Evolutionary conservation across 2,113 vertebrate genomes (phyloP).

Genomic region (Camarhynchus parvulus): DNA sequence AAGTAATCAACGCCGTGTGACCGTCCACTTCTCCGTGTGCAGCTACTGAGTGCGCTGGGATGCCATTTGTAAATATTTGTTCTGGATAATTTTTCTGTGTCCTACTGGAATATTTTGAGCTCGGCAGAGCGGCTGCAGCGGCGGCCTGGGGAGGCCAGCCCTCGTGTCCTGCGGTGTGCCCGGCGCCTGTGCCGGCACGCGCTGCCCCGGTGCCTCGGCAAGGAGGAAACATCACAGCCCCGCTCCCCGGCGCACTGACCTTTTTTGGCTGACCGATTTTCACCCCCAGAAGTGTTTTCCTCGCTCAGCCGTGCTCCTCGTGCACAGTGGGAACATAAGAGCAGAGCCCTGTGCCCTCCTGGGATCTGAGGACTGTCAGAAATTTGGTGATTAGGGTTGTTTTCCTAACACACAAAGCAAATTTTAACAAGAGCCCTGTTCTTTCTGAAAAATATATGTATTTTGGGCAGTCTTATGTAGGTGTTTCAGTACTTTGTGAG

Average conservation of each 20-base stretch:
- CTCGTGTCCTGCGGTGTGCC: accelerated
- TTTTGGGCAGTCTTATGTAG: neutral
- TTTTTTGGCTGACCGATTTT: neutral
- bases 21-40: accelerated
- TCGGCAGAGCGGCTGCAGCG: neutral
- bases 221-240: accelerated
- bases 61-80: neutral
- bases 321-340: accelerated
- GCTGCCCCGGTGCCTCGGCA: accelerated
- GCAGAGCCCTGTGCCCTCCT: neutral
- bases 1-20: neutral
- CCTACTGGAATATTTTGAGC: neutral
- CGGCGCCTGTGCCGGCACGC: accelerated
- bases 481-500: neutral
- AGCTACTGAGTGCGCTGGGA: neutral
- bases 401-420: neutral
- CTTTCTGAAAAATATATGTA: neutral
- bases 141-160: neutral
- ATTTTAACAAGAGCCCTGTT: neutral
- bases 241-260: accelerated
- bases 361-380: neutral
- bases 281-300: neutral
- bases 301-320: accelerated
- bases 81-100: neutral
- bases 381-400: neutral